Conservation (phyloP, 2,113 vertebrate species). For the Lota lota region DNA sequence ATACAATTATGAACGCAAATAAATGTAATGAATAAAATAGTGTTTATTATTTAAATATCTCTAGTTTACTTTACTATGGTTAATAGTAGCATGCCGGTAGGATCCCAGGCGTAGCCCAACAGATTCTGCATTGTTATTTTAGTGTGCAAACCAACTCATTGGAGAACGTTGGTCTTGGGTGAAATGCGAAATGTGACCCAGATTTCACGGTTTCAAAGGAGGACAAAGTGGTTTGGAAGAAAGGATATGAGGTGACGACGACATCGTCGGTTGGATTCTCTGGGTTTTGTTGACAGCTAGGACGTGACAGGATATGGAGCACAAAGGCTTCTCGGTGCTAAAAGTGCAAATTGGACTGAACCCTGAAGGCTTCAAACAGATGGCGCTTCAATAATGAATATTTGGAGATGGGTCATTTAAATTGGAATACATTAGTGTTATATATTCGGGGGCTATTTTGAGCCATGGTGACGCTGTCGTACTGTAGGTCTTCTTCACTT, state of each 20-base stretch:
- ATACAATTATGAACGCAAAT: neutral
- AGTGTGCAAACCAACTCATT: too few relatives aligned
- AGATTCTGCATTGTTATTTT: too few relatives aligned
- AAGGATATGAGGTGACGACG: slow-evolving; percentile 17
- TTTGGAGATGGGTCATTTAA: slow-evolving; percentile 69
- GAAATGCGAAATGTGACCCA: neutral
- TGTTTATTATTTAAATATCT: neutral
- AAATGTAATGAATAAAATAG: too few relatives aligned
- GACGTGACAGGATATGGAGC: slow-evolving; percentile 46
- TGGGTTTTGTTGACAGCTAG: slow-evolving; percentile 34
- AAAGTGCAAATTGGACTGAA: slow-evolving; percentile 41
- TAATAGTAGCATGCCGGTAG: neutral
- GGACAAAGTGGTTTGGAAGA: slow-evolving; percentile 18
- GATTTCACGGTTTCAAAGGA: slow-evolving; percentile 15
- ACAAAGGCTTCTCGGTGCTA: slow-evolving; percentile 47
- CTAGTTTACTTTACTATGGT: too few relatives aligned
- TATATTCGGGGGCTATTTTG: slow-evolving; percentile 67
- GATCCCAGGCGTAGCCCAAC: neutral
- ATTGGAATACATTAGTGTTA: slow-evolving; percentile 77
- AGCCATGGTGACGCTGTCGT: slow-evolving; percentile 64
- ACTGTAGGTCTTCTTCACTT: slow-evolving; percentile 70
- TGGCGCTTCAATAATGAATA: slow-evolving; percentile 73
- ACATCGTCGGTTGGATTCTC: neutral
- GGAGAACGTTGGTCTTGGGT: too few relatives aligned
- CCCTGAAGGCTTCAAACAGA: slow-evolving; percentile 66